These are phyloP conservation scores for Danio rerio DNA, from an alignment of 2,113 vertebrate genomes.

Conservation along the genomic window DNA sequence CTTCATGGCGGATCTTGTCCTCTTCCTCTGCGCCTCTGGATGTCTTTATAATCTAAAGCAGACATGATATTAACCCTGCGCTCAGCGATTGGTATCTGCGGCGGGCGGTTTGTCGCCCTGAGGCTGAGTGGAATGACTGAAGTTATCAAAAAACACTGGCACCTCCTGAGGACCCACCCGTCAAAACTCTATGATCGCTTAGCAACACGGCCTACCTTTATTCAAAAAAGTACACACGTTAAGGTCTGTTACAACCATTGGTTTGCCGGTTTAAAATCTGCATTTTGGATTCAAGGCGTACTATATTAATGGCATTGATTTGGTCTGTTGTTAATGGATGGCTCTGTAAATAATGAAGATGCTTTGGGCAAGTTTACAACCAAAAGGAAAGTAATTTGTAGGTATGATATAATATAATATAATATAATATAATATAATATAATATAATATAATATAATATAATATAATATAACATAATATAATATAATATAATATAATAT, in stretches of 20 bases:
- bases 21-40: constrained; percentile 38
- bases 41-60: constrained; percentile 56
- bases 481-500: too few species aligned
- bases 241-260: not conserved
- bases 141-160: constrained; percentile 60
- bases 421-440: too few species aligned
- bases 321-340: not conserved
- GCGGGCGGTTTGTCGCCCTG: constrained; percentile 62
- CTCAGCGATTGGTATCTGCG: constrained; percentile 57
- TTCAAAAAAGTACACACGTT: not conserved
- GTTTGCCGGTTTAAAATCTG: not conserved
- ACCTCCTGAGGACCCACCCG: constrained; percentile 55
- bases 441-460: too few species aligned
- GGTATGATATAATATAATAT: too few species aligned
- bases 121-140: constrained; percentile 58
- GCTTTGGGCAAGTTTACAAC: too few species aligned
- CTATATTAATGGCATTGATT: not conserved
- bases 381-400: too few species aligned
- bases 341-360: too few species aligned
- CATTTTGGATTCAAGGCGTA: not conserved
- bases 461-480: too few species aligned
- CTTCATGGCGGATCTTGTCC: constrained; percentile 9
- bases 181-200: constrained; percentile 54
- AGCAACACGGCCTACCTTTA: constrained; percentile 32
- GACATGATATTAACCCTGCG: constrained; percentile 55